Conservation (phyloP, 2,113 vertebrate species). For the Ailurus styani region DNA sequence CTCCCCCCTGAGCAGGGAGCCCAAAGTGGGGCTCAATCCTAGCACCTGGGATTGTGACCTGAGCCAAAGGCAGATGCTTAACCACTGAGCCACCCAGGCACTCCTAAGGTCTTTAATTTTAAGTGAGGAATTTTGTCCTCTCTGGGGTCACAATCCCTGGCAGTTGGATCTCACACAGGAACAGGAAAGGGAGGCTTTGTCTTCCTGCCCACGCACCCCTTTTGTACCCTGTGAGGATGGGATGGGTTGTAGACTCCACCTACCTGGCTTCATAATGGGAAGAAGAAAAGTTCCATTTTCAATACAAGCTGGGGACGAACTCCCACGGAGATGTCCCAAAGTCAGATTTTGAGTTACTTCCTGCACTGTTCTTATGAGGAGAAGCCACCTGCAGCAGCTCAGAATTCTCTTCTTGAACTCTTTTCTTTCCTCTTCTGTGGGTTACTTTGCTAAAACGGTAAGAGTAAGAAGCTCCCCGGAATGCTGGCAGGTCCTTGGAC, state of each 20-base stretch:
- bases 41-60: no score
- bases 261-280: background rate
- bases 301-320: background rate
- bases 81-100: no score
- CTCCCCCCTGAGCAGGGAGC: no score
- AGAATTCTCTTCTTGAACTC: background rate
- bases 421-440: background rate
- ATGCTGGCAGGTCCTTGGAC: background rate
- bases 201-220: background rate
- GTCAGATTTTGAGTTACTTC: background rate
- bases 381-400: background rate
- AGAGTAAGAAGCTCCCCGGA: background rate
- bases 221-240: background rate
- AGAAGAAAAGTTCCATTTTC: background rate
- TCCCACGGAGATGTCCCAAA: background rate
- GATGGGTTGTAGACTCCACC: background rate
- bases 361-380: background rate
- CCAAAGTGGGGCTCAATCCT: no score
- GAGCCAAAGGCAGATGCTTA: no score
- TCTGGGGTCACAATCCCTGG: no score
- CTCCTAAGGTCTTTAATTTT: no score
- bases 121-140: no score
- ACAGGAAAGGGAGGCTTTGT: no score
- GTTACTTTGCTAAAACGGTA: background rate
- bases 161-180: no score